A percentile compares a stretch with the other conserved stretches of the same genome.
Evolutionary conservation across 2,888 invertebrate genomes (phyloP).

Genomic region (Griposia aprilina): DNA sequence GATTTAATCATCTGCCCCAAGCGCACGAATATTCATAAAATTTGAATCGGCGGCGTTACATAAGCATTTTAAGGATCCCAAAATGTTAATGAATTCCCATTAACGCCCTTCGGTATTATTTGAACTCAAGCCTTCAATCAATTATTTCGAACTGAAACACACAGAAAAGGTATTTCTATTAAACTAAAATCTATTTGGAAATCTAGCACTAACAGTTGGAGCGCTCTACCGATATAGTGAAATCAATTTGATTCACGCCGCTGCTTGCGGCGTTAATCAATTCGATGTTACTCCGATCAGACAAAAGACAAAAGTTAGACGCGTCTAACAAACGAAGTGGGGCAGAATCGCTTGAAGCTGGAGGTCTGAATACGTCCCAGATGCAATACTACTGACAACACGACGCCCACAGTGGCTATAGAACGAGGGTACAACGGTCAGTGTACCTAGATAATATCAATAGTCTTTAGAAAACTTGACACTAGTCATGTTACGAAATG

Average conservation of each 20-base stretch:
- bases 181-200: constrained; percentile 34
- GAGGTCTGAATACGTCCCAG: constrained; percentile 64
- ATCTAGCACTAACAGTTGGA: constrained; percentile 31
- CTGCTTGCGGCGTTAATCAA: constrained; percentile 54
- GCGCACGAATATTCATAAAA: constrained; percentile 31
- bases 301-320: constrained; percentile 72
- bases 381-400: constrained; percentile 54
- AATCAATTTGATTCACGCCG: constrained; percentile 52
- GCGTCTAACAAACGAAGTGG: constrained; percentile 67
- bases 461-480: constrained; percentile 42
- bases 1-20: constrained; percentile 47
- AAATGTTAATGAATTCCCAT: constrained; percentile 27
- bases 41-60: background rate
- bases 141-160: background rate
- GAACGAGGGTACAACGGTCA: constrained; percentile 29
- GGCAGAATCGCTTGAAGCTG: constrained; percentile 56
- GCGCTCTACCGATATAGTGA: background rate
- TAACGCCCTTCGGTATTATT: constrained; percentile 30
- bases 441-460: constrained; percentile 46
- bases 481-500: constrained; percentile 42
- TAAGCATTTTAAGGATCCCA: constrained; percentile 12
- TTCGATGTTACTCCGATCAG: constrained; percentile 63
- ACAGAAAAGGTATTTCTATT: constrained; percentile 16
- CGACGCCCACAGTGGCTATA: constrained; percentile 48
- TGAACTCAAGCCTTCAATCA: constrained; percentile 31